phyloP scores from a whole-genome alignment of 2,888 invertebrate species.

The Ochropleura leucogaster region DNA sequence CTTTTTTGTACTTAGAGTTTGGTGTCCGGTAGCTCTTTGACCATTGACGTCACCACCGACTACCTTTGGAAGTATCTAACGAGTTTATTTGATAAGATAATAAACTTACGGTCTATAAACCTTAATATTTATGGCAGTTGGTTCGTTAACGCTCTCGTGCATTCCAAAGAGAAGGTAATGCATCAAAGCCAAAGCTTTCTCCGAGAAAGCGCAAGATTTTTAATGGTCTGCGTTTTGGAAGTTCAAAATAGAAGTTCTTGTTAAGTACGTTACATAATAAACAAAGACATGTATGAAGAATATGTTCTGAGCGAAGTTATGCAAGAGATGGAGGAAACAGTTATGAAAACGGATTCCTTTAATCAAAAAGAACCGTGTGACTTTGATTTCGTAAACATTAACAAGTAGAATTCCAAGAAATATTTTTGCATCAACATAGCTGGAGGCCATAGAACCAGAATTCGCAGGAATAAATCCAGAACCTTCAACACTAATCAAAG shows the following conservation, averaged over 20 bases:
- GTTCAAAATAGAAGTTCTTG: background rate
- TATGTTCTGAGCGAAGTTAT: slow-evolving; percentile 5
- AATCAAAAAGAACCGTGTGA: slow-evolving; percentile 8
- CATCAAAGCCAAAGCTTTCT: slow-evolving; percentile 28
- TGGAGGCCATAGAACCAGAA: background rate
- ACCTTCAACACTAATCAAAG: slow-evolving; percentile 26
- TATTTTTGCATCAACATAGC: slow-evolving; percentile 8
- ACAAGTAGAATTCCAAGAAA: slow-evolving; percentile 18
- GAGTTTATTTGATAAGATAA: slow-evolving; percentile 3
- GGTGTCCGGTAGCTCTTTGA: slow-evolving; percentile 5
- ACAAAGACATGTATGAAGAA: background rate
- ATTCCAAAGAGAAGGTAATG: slow-evolving; percentile 1
- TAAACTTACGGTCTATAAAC: slow-evolving; percentile 23
- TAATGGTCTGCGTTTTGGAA: background rate
- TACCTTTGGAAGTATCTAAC: slow-evolving; percentile 8
- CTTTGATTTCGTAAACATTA: slow-evolving; percentile 22
- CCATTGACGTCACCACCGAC: slow-evolving; percentile 20
- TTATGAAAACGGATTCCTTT: background rate
- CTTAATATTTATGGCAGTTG: background rate
- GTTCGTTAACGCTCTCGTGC: background rate
- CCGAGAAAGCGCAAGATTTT: slow-evolving; percentile 7
- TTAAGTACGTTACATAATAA: background rate
- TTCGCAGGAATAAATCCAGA: slow-evolving; percentile 19
- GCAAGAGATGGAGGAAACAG: background rate
- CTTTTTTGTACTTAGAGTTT: slow-evolving; percentile 12